Percentiles rank a stretch among this genome's conserved stretches.
phyloP scores from a whole-genome alignment of 2,797 vertebrate genomes.

The Melanogrammus aeglefinus region DNA sequence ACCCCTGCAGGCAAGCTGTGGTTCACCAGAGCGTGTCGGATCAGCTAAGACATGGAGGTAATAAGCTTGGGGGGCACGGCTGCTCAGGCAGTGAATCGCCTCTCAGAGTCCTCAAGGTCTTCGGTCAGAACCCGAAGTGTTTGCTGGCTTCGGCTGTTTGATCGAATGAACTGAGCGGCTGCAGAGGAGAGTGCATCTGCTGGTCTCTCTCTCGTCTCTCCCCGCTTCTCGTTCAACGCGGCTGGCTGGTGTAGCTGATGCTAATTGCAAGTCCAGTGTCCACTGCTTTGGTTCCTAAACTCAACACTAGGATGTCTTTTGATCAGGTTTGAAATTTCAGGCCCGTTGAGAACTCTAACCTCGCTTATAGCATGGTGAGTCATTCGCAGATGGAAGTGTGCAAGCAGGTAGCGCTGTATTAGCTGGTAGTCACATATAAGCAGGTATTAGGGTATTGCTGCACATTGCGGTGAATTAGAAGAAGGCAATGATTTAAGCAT shows the following conservation, averaged over 20 bases:
- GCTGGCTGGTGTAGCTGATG: too few species aligned
- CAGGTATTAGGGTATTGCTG: too few species aligned
- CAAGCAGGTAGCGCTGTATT: too few species aligned
- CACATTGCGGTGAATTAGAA: too few species aligned
- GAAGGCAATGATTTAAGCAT: too few species aligned
- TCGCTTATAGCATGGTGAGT: too few species aligned
- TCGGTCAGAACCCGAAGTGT: neutral
- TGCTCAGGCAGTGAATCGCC: constrained; percentile 36
- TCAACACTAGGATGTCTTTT: neutral
- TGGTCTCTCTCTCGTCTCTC: neutral
- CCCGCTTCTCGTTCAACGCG: neutral
- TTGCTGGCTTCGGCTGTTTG: neutral
- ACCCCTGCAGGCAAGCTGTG: neutral
- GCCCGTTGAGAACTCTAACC: too few species aligned
- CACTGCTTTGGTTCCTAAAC: neutral
- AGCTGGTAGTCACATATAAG: too few species aligned
- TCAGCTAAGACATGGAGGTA: constrained; percentile 43
- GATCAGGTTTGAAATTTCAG: neutral
- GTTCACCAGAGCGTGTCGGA: constrained; percentile 60
- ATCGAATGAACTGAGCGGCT: neutral
- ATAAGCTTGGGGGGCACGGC: constrained; percentile 39
- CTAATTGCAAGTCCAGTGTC: neutral
- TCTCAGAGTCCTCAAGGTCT: neutral
- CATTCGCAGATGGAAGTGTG: too few species aligned
- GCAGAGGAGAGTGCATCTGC: too few species aligned